A percentile compares a stretch with the other conserved stretches of the same genome.
Conservation (phyloP, 2,888 invertebrate genomes). For the Drosophila monieri region DNA sequence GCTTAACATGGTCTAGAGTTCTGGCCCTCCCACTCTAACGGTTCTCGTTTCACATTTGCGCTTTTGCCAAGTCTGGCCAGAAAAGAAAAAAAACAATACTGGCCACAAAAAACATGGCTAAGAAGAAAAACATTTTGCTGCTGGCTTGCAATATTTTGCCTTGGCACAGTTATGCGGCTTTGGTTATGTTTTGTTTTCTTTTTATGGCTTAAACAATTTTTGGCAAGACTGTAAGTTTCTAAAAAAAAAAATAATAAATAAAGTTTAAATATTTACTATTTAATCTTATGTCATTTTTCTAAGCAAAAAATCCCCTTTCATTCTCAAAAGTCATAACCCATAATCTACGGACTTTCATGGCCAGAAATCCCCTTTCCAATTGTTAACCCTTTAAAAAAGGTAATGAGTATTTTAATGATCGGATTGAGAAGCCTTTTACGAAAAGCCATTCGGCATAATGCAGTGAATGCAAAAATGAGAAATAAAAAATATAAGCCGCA, state of each 20-base stretch:
- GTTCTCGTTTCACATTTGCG: conserved; percentile 63
- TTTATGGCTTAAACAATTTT: conserved; percentile 17
- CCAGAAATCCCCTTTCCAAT: conserved; percentile 1
- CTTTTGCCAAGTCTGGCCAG: conserved; percentile 65
- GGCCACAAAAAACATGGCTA: conserved; percentile 13
- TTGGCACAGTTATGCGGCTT: conserved; percentile 76
- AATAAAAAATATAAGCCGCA: conserved; percentile 32
- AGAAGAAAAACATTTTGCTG: conserved; percentile 42
- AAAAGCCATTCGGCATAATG: conserved; percentile 11
- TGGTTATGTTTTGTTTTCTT: conserved; percentile 44
- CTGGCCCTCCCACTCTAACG: conserved; percentile 50
- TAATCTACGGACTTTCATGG: background rate
- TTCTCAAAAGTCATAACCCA: conserved; percentile 1
- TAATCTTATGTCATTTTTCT: background rate
- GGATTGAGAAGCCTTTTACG: conserved; percentile 24
- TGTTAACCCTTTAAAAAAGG: background rate
- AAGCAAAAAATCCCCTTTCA: background rate
- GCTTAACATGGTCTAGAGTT: conserved; percentile 57
- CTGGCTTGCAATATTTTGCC: conserved; percentile 51
- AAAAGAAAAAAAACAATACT: conserved; percentile 23
- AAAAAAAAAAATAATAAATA: background rate
- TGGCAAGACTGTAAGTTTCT: background rate
- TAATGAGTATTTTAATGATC: conserved; percentile 21
- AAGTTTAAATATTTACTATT: background rate
- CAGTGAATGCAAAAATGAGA: conserved; percentile 25